phyloP scores from a whole-genome alignment of 2,888 invertebrate genomes.

The Nomada hirtipes region DNA sequence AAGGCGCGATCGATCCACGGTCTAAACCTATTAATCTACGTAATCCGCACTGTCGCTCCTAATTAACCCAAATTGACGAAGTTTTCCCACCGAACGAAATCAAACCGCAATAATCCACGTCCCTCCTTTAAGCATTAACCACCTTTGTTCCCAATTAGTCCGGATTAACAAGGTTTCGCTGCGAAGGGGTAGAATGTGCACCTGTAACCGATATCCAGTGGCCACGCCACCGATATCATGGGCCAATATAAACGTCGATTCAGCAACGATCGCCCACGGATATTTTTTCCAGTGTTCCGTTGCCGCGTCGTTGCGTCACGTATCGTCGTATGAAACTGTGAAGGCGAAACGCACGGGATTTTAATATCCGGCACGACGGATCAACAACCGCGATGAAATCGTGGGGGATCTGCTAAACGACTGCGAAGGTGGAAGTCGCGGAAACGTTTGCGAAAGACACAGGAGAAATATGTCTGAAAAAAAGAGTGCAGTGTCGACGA shows the following conservation, averaged over 20 bases:
- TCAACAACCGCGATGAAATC: not conserved
- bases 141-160: conserved; percentile 31
- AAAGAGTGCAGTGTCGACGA: not conserved
- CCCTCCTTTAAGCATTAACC: conserved; percentile 39
- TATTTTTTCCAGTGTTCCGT: conserved; percentile 17
- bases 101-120: conserved; percentile 42
- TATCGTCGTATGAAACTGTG: not conserved
- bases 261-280: not conserved
- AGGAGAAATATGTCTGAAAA: too few species aligned
- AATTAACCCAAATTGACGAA: conserved; percentile 31
- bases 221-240: not conserved
- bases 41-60: conserved; percentile 7
- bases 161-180: conserved; percentile 35
- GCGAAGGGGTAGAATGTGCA: not conserved
- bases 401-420: not conserved
- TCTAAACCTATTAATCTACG: conserved; percentile 12
- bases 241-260: not conserved
- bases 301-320: not conserved
- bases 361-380: conserved; percentile 18
- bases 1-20: not conserved
- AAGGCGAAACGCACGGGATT: not conserved
- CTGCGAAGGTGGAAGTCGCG: not conserved
- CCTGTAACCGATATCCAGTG: conserved; percentile 26
- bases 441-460: not conserved
- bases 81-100: conserved; percentile 14